Evolutionary conservation across 1,140 invertebrate species (phyloP).

Genomic region (Conopomorpha cramerella): DNA sequence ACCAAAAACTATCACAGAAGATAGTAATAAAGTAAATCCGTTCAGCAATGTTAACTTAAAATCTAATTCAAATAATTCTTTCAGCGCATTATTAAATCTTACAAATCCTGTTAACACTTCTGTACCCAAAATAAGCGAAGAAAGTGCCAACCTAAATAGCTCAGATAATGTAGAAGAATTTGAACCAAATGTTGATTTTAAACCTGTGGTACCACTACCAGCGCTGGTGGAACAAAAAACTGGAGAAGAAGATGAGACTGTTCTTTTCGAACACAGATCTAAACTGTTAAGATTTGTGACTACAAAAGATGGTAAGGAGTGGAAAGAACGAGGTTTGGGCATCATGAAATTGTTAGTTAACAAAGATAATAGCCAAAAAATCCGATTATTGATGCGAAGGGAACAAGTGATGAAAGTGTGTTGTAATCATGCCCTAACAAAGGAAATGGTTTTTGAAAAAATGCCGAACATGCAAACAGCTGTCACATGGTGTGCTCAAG

Average conservation of each 20-base stretch:
- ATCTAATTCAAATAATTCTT: slow-evolving; percentile 19
- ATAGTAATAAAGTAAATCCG: slow-evolving; percentile 61
- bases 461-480: slow-evolving; percentile 68
- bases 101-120: slow-evolving; percentile 3
- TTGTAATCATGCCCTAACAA: slow-evolving; percentile 72
- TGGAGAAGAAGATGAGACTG: slow-evolving; percentile 68
- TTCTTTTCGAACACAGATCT: slow-evolving; percentile 71
- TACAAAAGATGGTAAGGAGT: slow-evolving; percentile 69
- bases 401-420: slow-evolving; percentile 76
- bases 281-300: slow-evolving; percentile 73
- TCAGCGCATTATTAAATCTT: slow-evolving; percentile 24
- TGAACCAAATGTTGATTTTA: slow-evolving; percentile 74
- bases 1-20: slow-evolving; percentile 17
- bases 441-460: slow-evolving; percentile 66
- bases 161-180: slow-evolving; percentile 68
- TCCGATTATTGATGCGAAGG: slow-evolving; percentile 75
- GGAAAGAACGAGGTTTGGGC: slow-evolving; percentile 87
- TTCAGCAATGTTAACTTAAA: slow-evolving; percentile 73
- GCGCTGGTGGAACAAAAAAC: slow-evolving; percentile 77
- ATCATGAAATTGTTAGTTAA: slow-evolving; percentile 74
- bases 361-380: slow-evolving; percentile 61
- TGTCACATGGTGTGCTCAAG: slow-evolving; percentile 75
- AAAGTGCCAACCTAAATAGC: slow-evolving; percentile 18
- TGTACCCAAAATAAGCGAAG: slow-evolving; percentile 3
- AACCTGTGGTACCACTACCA: slow-evolving; percentile 76